Base-by-base conservation (phyloP, 1,140 invertebrate genomes). In the Nasonia vitripennis region DNA sequence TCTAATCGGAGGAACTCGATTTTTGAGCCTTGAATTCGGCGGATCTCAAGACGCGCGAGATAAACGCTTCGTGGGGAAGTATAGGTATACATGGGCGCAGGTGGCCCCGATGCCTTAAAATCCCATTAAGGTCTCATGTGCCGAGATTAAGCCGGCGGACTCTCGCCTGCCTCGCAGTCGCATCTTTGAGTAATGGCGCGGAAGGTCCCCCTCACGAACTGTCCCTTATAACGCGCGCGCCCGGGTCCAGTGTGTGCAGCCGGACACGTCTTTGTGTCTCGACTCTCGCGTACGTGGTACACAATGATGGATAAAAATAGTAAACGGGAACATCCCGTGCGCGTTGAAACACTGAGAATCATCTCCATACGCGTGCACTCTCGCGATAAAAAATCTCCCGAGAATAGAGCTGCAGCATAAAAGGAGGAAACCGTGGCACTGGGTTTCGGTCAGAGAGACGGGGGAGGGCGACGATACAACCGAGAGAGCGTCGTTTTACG, bases 101-200 rank as follows among this genome's bases (percentile, higher is more conserved):
- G 92, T 93, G 93, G 91, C 87, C 88, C 84, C 89, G 88, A 90
- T 90, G 92, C 92, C 92, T 93, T 93, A 93, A 93, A 93, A 93
- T 93, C 91, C 93, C 91, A 93, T 93, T 93, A 93, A 90, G 92
- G 93, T 92, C 92, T 92, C 93, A 92, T 93, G 91, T 93, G 93
- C 92, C 86, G 92, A 93, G 93, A 93, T 93, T 93, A 93, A 89
- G 89, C 89, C 85, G 88, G 89, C 86, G 90, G 91, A 92, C 91
- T 91, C 88, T 88, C 87, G 88, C 14, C 27, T 81, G 27, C 41
- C 51, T 27, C 27, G 89, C 88, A 62, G 55, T 62, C 55, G 17
- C 89, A 91, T 92, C 92, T 93, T 91, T 93, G 92, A 93, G 90
- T 93, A 93, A 93, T 93, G 90, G 91, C 88, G 89, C 48, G 74